phyloP scores from a whole-genome alignment of 92 coral and sea anemone species.

The Epizoanthus rinbou region DNA sequence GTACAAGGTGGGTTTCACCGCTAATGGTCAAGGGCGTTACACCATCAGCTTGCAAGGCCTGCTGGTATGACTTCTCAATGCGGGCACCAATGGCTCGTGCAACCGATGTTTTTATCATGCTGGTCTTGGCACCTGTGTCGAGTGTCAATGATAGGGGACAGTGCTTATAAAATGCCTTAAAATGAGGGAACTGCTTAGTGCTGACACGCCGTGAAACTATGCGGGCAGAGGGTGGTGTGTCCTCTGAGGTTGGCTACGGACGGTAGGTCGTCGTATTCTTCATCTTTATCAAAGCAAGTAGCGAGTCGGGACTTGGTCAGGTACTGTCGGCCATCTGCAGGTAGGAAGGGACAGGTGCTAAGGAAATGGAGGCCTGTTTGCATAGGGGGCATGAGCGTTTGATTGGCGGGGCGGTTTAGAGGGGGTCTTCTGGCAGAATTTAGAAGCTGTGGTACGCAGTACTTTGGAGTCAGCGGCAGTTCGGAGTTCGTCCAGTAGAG shows the following conservation, averaged over 20 bases:
- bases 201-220: too few species aligned
- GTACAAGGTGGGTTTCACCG: too few species aligned
- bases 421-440: not conserved
- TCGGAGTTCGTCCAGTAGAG: too few species aligned
- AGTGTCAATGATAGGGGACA: constrained; percentile 4
- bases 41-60: too few species aligned
- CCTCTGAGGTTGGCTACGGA: too few species aligned
- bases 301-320: not conserved
- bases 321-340: not conserved
- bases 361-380: not conserved
- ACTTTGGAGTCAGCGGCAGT: constrained; percentile 22
- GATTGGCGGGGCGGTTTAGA: not conserved
- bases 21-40: too few species aligned
- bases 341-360: not conserved
- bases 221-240: too few species aligned
- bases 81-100: not conserved
- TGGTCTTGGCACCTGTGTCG: constrained; percentile 35
- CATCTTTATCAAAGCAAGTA: not conserved
- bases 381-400: not conserved
- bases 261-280: not conserved
- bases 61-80: not conserved
- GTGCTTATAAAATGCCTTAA: too few species aligned
- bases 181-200: too few species aligned
- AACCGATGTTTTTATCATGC: not conserved
- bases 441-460: not conserved